Conservation (phyloP, 1,140 invertebrate genomes). For the Mercenaria mercenaria region DNA sequence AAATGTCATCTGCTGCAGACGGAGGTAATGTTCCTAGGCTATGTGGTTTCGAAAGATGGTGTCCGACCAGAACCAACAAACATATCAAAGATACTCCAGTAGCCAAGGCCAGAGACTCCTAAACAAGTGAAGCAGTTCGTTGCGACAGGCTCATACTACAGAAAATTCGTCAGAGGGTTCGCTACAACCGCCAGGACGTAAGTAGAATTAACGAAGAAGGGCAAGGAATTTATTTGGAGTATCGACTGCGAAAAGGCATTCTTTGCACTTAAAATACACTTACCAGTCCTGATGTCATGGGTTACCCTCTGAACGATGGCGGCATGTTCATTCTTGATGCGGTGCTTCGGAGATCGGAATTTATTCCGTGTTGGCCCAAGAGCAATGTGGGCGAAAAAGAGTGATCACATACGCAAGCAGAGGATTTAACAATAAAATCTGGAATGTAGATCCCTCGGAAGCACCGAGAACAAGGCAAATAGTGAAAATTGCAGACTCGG, state of each 20-base stretch:
- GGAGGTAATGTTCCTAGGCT: background rate
- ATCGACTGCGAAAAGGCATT: background rate
- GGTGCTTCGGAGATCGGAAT: background rate
- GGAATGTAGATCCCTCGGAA: too few species aligned
- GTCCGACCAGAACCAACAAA: background rate
- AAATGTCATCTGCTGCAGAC: background rate
- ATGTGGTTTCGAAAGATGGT: background rate
- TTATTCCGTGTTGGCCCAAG: background rate
- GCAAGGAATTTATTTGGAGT: background rate
- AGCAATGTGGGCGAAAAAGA: background rate
- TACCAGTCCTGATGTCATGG: background rate
- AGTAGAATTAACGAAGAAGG: background rate
- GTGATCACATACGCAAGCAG: conserved; percentile 5
- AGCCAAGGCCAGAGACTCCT: background rate
- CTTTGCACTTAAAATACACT: background rate
- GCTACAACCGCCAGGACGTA: background rate
- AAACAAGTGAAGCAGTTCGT: background rate
- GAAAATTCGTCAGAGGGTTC: background rate
- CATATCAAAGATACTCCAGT: background rate
- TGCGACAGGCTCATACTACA: background rate
- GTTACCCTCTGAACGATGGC: background rate
- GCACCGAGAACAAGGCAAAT: too few species aligned
- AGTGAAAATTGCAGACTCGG: too few species aligned
- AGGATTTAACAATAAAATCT: background rate
- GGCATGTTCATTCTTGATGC: background rate